Conservation (phyloP, 2,888 invertebrate genomes). For the Silvanus unidentatus region DNA sequence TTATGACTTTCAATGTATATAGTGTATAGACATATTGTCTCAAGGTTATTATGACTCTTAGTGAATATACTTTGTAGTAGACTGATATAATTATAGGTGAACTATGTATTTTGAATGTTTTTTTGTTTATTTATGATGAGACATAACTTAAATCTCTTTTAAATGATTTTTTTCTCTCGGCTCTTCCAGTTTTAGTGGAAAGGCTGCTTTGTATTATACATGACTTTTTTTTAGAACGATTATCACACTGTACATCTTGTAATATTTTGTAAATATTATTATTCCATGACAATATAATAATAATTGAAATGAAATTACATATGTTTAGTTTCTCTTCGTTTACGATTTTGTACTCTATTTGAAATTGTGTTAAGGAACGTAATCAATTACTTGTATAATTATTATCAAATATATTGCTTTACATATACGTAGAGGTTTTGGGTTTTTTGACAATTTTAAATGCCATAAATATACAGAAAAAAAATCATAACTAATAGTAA, state of each 20-base stretch:
- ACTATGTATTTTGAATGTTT: constrained; percentile 7
- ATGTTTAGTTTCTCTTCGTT: constrained; percentile 36
- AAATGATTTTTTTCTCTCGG: constrained; percentile 25
- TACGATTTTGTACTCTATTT: constrained; percentile 25
- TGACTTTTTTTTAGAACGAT: constrained; percentile 21
- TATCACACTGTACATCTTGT: constrained; percentile 44
- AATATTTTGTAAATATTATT: constrained; percentile 39
- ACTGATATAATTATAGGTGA: constrained; percentile 38
- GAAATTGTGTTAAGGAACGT: too few species aligned
- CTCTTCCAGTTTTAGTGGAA: constrained; percentile 47
- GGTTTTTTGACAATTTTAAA: too few species aligned
- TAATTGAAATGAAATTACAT: constrained; percentile 31
- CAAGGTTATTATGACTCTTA: constrained; percentile 12
- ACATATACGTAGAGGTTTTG: constrained; percentile 17
- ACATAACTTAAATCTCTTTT: neutral
- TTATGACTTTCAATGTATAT: constrained; percentile 46
- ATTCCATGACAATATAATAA: constrained; percentile 12
- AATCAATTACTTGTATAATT: constrained; percentile 8
- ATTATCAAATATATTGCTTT: constrained; percentile 1
- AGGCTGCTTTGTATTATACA: constrained; percentile 33
- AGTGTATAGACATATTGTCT: constrained; percentile 47
- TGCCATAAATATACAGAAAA: too few species aligned
- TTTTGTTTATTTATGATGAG: constrained; percentile 6
- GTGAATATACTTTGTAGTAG: constrained; percentile 41
- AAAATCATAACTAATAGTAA: too few species aligned